Base-by-base conservation (phyloP, 2,888 invertebrate species). In the Noctua janthe region DNA sequence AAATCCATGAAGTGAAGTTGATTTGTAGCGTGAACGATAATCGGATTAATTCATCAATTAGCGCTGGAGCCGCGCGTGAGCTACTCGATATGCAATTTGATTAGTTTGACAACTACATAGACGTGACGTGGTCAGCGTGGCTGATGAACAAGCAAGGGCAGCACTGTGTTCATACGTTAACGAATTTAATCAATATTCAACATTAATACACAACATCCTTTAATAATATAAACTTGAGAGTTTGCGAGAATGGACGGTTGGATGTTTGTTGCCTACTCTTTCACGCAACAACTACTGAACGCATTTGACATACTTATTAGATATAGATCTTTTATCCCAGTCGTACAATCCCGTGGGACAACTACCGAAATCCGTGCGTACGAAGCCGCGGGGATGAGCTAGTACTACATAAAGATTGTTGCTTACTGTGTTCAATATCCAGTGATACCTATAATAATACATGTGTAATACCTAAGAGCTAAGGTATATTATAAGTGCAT, bases 1-100 rank as follows among this genome's bases (percentile, higher is more conserved):
- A 70, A 71, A 56, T 35, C 35, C 13, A 35, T 64, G 47, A 76
- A 83, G 29, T 13, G 39, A 43, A 54, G n/a, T 67, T 81, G 56
- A 81, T 78, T 78, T 66, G n/a, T 71, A 47, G 35, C 35, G 20
- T 15, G 35, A n/a, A 15, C 51, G 39, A 79, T 84, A 83, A 81
- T 59, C 59, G 59, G 59, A 79, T 84, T 71, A 82, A 78, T 79
- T 67, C 81, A 79, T 84, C 59, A 79, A 84, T 71, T 67, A 5
- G 49, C 13, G 51, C 64, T 35, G 35, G 49, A 51, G 76, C 47
- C 56, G 71, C 78, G 49, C 80, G 85, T 51, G 71, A 23, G 17
- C 47, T 72, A 49, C 69, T 82, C 67, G 54, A 72, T 82, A 85
- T 85, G 80, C 71, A 69, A 85, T 69, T 47, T 72, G 67, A 82